Evolutionary conservation across 1,140 invertebrate species (phyloP).

Genomic region (Phocides pigmalion): DNA sequence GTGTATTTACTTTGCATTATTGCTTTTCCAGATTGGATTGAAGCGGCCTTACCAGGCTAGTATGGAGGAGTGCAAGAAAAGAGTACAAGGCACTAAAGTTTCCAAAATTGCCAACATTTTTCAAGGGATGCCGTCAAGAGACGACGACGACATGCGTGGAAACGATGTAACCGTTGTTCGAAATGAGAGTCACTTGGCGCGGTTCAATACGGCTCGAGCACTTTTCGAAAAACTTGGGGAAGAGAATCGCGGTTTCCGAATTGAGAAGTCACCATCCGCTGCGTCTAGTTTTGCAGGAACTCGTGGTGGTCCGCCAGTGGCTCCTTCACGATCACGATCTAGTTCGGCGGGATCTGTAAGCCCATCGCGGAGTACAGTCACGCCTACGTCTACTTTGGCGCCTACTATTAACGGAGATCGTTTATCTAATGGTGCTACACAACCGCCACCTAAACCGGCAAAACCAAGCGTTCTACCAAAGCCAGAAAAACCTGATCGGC

Average conservation of each 20-base stretch:
- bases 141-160: slow-evolving; percentile 79
- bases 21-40: slow-evolving; percentile 75
- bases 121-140: slow-evolving; percentile 85
- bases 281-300: slow-evolving; percentile 78
- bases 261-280: slow-evolving; percentile 80
- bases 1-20: slow-evolving; percentile 53
- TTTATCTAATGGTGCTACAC: slow-evolving; percentile 73
- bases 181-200: slow-evolving; percentile 93
- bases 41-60: slow-evolving; percentile 76
- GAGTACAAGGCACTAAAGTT: slow-evolving; percentile 90
- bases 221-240: slow-evolving; percentile 96
- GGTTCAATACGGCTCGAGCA: slow-evolving; percentile 96
- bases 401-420: slow-evolving; percentile 77
- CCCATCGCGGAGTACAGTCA: slow-evolving; percentile 76
- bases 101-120: slow-evolving; percentile 96
- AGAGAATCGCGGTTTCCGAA: slow-evolving; percentile 85
- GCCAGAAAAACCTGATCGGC: slow-evolving; percentile 91
- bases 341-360: slow-evolving; percentile 86
- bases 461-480: slow-evolving; percentile 85
- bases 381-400: slow-evolving; percentile 74
- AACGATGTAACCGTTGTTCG: slow-evolving; percentile 90
- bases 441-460: slow-evolving; percentile 71
- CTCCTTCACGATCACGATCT: slow-evolving; percentile 82
- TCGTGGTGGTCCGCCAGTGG: slow-evolving; percentile 58
- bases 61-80: slow-evolving; percentile 90